Conservation (phyloP, 2,888 invertebrate species). For the Dicyrtomina minuta region DNA sequence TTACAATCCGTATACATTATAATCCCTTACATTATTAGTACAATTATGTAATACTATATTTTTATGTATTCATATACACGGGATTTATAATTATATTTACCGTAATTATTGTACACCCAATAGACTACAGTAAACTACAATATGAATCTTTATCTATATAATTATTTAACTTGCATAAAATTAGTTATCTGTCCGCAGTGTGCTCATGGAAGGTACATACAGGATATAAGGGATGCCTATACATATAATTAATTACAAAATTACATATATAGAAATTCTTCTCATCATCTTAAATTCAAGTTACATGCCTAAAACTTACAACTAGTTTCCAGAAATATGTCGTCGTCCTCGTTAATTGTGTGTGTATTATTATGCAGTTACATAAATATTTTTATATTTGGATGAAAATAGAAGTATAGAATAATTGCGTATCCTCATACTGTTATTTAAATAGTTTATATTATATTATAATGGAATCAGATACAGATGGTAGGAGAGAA, state of each 20-base stretch:
- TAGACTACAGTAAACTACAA: too few relatives aligned
- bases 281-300: too few relatives aligned
- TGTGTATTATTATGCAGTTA: too few relatives aligned
- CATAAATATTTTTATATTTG: not conserved
- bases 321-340: not conserved
- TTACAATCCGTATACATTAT: too few relatives aligned
- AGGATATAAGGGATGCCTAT: not conserved
- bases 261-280: too few relatives aligned
- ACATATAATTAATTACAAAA: conserved; percentile 3
- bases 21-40: too few relatives aligned
- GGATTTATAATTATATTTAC: too few relatives aligned
- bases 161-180: not conserved
- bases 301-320: not conserved
- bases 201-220: not conserved
- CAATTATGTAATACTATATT: too few relatives aligned
- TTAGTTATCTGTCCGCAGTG: not conserved
- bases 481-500: not conserved
- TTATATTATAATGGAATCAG: not conserved
- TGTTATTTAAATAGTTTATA: not conserved
- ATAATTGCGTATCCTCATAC: not conserved
- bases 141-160: too few relatives aligned
- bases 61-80: too few relatives aligned
- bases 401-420: not conserved
- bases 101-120: too few relatives aligned
- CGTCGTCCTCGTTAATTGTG: too few relatives aligned